A percentile compares a stretch with the other conserved stretches of the same genome.
These are phyloP conservation scores for Galerucella pusilla DNA, from an alignment of 2,888 invertebrate genomes.

Conservation along the genomic window DNA sequence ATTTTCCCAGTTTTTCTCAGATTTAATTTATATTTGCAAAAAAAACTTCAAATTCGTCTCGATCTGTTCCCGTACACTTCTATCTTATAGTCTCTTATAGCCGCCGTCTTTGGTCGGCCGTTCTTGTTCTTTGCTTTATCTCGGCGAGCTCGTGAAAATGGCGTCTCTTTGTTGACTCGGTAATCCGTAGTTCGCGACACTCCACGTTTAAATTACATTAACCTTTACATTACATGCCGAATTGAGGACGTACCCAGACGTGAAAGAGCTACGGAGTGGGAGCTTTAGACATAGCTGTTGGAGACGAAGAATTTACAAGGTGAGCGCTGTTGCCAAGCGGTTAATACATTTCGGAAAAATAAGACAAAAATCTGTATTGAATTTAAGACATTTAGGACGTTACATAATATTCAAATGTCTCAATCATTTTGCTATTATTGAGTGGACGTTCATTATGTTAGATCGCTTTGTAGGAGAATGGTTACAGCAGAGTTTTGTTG, in stretches of 20 bases:
- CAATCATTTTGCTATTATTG: too few relatives aligned
- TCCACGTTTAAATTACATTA: constrained; percentile 67
- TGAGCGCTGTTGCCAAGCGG: not conserved
- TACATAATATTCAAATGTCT: too few relatives aligned
- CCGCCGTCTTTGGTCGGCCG: constrained; percentile 34
- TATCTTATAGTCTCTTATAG: not conserved
- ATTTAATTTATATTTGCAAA: too few relatives aligned
- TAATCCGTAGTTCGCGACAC: constrained; percentile 64
- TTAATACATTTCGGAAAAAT: not conserved
- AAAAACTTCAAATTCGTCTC: too few relatives aligned
- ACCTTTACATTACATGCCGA: constrained; percentile 68
- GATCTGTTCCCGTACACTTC: constrained; percentile 3
- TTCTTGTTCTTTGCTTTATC: constrained; percentile 44
- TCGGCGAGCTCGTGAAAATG: constrained; percentile 59
- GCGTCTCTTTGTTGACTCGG: constrained; percentile 65
- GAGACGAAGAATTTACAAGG: constrained; percentile 4
- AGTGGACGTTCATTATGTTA: too few relatives aligned
- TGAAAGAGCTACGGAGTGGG: constrained; percentile 60
- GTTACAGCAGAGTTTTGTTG: too few relatives aligned
- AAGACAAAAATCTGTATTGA: not conserved
- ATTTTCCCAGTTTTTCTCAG: too few relatives aligned
- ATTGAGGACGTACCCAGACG: constrained; percentile 68
- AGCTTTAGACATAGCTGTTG: constrained; percentile 53
- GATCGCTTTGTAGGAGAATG: too few relatives aligned
- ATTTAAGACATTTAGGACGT: too few relatives aligned